phyloP scores from a whole-genome alignment of 2,888 invertebrate species.

The Cantharis rufa region DNA sequence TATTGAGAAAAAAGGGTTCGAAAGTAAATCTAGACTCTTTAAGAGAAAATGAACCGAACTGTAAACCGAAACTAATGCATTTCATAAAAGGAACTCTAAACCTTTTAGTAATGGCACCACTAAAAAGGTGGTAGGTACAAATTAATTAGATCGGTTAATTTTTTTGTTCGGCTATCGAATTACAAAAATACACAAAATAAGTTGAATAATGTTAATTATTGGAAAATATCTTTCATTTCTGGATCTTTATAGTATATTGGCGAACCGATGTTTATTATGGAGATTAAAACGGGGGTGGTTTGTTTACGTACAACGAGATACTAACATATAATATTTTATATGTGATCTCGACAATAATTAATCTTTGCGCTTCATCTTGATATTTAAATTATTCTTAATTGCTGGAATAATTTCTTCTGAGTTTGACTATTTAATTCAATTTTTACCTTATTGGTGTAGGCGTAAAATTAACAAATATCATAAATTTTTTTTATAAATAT shows the following conservation, averaged over 20 bases:
- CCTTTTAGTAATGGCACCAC: not conserved
- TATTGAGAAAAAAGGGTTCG: not conserved
- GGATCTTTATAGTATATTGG: not conserved
- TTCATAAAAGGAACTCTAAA: constrained; percentile 1
- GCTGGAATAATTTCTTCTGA: not conserved
- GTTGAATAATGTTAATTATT: not conserved
- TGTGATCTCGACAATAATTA: not conserved
- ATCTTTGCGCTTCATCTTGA: not conserved
- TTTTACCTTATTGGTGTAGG: not conserved
- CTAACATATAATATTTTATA: not conserved
- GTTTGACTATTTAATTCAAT: not conserved
- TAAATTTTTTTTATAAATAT: not conserved
- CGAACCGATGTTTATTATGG: not conserved
- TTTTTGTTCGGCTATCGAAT: not conserved
- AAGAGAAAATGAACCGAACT: constrained; percentile 1
- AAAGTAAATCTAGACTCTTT: not conserved
- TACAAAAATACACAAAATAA: not conserved
- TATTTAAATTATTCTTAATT: not conserved
- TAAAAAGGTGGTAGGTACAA: not conserved
- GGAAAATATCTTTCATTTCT: not conserved
- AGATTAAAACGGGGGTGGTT: not conserved
- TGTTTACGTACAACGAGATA: not conserved
- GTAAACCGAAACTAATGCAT: constrained; percentile 14
- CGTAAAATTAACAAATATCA: not conserved
- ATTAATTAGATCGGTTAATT: not conserved